Percentiles rank a stretch among this genome's conserved stretches.
Evolutionary conservation across 2,888 invertebrate species (phyloP).

Genomic region (Drosophila glabriapex): DNA sequence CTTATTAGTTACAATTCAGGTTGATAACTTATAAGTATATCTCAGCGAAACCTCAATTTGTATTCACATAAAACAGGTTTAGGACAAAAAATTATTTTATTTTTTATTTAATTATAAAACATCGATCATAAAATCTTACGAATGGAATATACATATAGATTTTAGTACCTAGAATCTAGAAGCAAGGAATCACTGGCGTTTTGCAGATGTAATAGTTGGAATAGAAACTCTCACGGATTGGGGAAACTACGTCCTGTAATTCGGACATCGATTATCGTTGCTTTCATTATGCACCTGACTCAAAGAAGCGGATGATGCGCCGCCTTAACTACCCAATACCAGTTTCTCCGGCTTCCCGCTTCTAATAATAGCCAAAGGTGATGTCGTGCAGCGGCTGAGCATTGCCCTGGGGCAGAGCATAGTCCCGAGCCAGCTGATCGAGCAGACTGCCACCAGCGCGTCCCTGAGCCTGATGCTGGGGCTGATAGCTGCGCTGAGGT

Average conservation of each 20-base stretch:
- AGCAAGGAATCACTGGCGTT: conserved; percentile 48
- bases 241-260: conserved; percentile 26
- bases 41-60: not conserved
- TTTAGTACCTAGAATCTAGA: conserved; percentile 37
- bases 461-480: conserved; percentile 73
- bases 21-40: not conserved
- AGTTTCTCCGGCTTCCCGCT: conserved; percentile 35
- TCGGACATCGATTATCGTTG: conserved; percentile 35
- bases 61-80: not conserved
- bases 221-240: conserved; percentile 12
- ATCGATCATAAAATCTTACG: conserved; percentile 38
- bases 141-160: conserved; percentile 45
- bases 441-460: conserved; percentile 87
- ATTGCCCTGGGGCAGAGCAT: conserved; percentile 90
- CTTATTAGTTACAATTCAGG: not conserved
- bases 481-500: conserved; percentile 73
- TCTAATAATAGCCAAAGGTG: conserved; percentile 92
- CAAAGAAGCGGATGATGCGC: conserved; percentile 36
- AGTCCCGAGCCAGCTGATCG: conserved; percentile 93
- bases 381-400: conserved; percentile 92
- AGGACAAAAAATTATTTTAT: conserved; percentile 31
- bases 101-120: conserved; percentile 44
- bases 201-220: conserved; percentile 33
- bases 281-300: conserved; percentile 55
- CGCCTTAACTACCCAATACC: conserved; percentile 43